Conservation (phyloP, 2,797 vertebrate genomes). For the Bradypodion ventrale region DNA sequence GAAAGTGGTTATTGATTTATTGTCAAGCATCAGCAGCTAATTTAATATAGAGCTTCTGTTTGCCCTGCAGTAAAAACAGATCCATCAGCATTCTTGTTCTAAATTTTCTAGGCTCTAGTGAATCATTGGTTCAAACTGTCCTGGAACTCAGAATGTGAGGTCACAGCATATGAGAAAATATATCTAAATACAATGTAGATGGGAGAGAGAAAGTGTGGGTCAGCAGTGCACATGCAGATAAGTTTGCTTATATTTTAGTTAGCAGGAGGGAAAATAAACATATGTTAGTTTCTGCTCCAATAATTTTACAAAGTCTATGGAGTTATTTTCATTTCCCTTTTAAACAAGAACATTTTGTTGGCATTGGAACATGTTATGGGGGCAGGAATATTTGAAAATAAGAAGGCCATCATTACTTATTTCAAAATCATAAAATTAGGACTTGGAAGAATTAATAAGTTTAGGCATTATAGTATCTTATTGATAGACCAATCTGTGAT, state of each 20-base stretch:
- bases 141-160: slow-evolving; percentile 60
- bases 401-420: background rate
- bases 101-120: slow-evolving; percentile 62
- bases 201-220: slow-evolving; percentile 8
- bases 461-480: background rate
- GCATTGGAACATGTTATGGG: slow-evolving; percentile 60
- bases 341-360: slow-evolving; percentile 69
- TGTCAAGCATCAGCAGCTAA: slow-evolving; percentile 70
- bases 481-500: background rate
- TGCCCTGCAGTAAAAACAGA: slow-evolving; percentile 71
- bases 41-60: slow-evolving; percentile 68
- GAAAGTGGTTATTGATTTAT: slow-evolving; percentile 75
- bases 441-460: slow-evolving; percentile 13
- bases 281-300: slow-evolving; percentile 77
- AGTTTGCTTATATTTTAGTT: slow-evolving; percentile 74
- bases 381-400: slow-evolving; percentile 50
- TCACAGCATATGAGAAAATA: slow-evolving; percentile 64
- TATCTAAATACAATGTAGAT: slow-evolving; percentile 71
- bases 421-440: slow-evolving; percentile 36
- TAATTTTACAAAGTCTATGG: slow-evolving; percentile 70
- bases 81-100: slow-evolving; percentile 58
- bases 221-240: slow-evolving; percentile 46
- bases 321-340: slow-evolving; percentile 68
- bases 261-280: slow-evolving; percentile 74
- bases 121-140: slow-evolving; percentile 68